phyloP scores from a whole-genome alignment of 1,140 invertebrate genomes.

The Leptopilina clavipes region DNA sequence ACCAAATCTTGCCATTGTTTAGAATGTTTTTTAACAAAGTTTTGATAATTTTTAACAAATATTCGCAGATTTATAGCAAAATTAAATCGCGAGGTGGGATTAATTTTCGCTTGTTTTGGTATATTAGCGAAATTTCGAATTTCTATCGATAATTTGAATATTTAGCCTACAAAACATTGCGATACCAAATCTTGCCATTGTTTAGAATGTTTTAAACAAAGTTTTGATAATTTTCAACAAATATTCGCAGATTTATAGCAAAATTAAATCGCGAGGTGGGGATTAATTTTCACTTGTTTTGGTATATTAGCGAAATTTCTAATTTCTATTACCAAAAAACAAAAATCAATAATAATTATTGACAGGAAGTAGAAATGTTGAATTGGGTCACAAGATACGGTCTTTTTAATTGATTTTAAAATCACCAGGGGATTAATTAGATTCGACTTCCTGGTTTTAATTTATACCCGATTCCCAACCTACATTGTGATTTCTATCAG shows the following conservation, averaged over 20 bases:
- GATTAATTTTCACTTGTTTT: neutral
- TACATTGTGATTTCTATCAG: constrained; percentile 18
- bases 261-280: neutral
- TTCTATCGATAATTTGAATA: no score
- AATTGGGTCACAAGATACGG: neutral
- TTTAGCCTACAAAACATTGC: neutral
- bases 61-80: neutral
- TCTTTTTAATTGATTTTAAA: constrained; percentile 5
- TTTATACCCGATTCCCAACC: constrained; percentile 15
- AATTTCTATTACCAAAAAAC: no score
- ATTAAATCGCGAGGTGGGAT: neutral
- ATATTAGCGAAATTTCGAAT: no score
- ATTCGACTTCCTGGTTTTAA: neutral
- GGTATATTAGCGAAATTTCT: no score
- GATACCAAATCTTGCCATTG: neutral
- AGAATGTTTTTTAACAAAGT: neutral
- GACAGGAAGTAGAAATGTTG: neutral
- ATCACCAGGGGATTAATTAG: neutral
- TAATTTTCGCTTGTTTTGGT: no score
- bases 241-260: neutral
- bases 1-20: neutral
- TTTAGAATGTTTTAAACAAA: neutral
- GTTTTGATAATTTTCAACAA: neutral
- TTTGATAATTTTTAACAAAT: neutral
- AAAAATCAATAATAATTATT: no score